Conservation (phyloP, 1,140 invertebrate species). For the Heterodera schachtii region DNA sequence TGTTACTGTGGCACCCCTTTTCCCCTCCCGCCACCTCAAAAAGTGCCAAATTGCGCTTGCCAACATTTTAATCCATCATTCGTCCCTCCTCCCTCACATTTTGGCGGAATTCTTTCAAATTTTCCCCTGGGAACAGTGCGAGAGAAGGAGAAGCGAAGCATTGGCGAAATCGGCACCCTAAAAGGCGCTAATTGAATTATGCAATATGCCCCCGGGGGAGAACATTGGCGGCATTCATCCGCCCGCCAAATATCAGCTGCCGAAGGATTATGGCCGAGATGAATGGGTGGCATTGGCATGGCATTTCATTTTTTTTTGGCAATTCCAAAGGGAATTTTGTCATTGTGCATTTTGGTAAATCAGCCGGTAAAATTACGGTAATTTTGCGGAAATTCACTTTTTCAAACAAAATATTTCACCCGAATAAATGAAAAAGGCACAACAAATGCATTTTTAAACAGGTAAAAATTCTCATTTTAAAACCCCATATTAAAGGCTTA, state of each 20-base stretch:
- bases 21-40: neutral
- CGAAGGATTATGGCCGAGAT: slow-evolving; percentile 1
- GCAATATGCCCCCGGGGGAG: neutral
- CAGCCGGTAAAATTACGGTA: too few species aligned
- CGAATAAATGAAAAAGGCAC: too few species aligned
- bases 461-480: too few species aligned
- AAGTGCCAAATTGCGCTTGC: neutral
- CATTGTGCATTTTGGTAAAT: neutral
- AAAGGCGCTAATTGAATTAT: slow-evolving; percentile 22
- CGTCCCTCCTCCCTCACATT: neutral
- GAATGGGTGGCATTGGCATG: neutral
- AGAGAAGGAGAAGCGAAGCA: neutral
- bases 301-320: neutral
- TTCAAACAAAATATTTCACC: too few species aligned
- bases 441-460: too few species aligned
- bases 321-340: neutral
- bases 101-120: neutral
- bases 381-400: too few species aligned
- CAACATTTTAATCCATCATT: slow-evolving; percentile 18
- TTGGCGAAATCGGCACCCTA: neutral
- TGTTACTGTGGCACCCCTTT: too few species aligned
- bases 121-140: neutral
- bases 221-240: neutral
- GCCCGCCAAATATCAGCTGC: neutral
- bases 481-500: too few species aligned